A percentile compares a stretch with the other conserved stretches of the same genome.
Conservation (phyloP, 2,888 invertebrate genomes). For the Nomada ferruginata region DNA sequence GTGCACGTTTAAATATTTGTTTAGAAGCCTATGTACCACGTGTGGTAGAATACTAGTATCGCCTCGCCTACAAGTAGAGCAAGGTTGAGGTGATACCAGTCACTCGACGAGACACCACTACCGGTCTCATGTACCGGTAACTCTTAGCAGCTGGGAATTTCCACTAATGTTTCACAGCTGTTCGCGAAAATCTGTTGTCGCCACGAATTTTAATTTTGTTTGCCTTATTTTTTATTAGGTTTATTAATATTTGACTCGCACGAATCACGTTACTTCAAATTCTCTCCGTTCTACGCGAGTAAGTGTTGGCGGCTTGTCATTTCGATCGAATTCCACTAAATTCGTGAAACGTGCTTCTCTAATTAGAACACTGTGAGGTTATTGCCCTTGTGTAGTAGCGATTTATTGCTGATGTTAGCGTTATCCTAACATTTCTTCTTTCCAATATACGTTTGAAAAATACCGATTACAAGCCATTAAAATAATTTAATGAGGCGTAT, state of each 20-base stretch:
- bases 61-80: slow-evolving; percentile 61
- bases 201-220: no score
- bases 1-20: slow-evolving; percentile 42
- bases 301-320: neutral
- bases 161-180: slow-evolving; percentile 29
- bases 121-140: slow-evolving; percentile 49
- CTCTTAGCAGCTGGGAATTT: slow-evolving; percentile 48
- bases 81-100: slow-evolving; percentile 69
- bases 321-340: no score
- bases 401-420: neutral
- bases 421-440: neutral
- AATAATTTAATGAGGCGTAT: no score
- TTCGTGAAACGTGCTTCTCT: neutral
- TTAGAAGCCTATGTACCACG: slow-evolving; percentile 26
- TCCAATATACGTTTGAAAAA: neutral
- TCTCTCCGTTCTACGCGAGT: no score
- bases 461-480: neutral
- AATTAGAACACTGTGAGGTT: neutral
- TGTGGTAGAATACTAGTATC: slow-evolving; percentile 38
- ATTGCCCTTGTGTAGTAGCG: neutral
- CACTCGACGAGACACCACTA: slow-evolving; percentile 44
- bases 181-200: slow-evolving; percentile 7
- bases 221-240: no score
- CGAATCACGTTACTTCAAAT: neutral
- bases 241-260: neutral